Conservation (phyloP, 2,888 invertebrate genomes). For the Didymodactylos carnosus region DNA sequence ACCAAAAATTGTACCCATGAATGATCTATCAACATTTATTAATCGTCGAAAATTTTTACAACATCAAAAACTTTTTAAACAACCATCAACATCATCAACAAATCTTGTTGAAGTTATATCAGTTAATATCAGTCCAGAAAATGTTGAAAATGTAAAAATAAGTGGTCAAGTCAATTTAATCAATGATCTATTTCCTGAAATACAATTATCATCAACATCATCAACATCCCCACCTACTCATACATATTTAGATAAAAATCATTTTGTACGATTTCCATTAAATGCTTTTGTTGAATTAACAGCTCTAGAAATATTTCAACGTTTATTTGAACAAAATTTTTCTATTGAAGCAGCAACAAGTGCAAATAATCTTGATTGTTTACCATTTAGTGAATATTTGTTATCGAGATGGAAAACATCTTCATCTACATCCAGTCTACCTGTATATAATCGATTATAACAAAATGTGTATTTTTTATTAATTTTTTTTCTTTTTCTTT, state of each 20-base stretch:
- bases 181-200: neutral
- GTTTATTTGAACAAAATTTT: neutral
- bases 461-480: no score
- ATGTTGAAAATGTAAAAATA: neutral
- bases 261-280: neutral
- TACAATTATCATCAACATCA: neutral
- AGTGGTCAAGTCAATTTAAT: neutral
- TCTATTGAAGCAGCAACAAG: neutral
- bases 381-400: neutral
- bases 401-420: neutral
- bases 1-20: no score
- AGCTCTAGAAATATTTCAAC: neutral
- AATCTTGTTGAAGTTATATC: neutral
- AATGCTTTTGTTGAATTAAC: neutral
- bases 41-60: no score
- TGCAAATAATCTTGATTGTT: neutral
- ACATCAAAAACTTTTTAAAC: neutral
- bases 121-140: neutral
- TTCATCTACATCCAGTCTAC: no score
- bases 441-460: no score
- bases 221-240: neutral
- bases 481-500: no score
- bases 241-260: neutral
- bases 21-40: neutral
- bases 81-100: neutral